Evolutionary conservation across 92 coral and sea anemone species (phyloP).

Genomic region (Phenganax subtilis): DNA sequence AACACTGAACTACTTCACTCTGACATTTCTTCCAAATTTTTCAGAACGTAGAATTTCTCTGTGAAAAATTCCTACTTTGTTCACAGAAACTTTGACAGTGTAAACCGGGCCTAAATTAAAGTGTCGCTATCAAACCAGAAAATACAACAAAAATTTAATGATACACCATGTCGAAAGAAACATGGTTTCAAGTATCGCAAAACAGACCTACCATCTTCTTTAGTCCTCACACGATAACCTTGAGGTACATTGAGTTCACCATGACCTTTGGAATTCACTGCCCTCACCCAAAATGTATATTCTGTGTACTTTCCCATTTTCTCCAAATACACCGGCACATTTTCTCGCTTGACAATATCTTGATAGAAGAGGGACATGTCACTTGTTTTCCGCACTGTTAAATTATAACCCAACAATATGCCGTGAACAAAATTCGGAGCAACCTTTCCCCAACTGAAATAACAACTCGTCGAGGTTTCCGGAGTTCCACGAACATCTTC

Average conservation of each 20-base stretch:
- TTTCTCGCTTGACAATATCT: not conserved
- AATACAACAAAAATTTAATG: too few relatives aligned
- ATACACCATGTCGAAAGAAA: not conserved
- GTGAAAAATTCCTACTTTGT: too few relatives aligned
- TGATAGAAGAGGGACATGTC: not conserved
- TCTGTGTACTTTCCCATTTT: constrained; percentile 18
- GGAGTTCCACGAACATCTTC: constrained; percentile 22
- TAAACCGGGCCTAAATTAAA: too few relatives aligned
- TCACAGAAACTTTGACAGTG: too few relatives aligned
- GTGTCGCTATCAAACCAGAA: too few relatives aligned
- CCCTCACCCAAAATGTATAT: constrained; percentile 28
- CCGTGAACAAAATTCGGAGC: constrained; percentile 28
- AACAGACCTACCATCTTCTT: constrained; percentile 41
- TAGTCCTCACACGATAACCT: constrained; percentile 32
- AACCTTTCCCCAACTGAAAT: constrained; percentile 13
- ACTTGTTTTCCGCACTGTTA: constrained; percentile 20
- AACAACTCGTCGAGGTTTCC: constrained; percentile 18
- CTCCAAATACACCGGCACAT: not conserved
- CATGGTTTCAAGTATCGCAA: not conserved
- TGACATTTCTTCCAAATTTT: too few relatives aligned
- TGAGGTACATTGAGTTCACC: constrained; percentile 18
- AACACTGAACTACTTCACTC: too few relatives aligned
- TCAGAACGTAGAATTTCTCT: too few relatives aligned
- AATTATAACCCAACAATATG: constrained; percentile 21
- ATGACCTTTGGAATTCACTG: constrained; percentile 35